Conservation (phyloP, 2,888 invertebrate genomes). For the Zaprionus obscuricornis region DNA sequence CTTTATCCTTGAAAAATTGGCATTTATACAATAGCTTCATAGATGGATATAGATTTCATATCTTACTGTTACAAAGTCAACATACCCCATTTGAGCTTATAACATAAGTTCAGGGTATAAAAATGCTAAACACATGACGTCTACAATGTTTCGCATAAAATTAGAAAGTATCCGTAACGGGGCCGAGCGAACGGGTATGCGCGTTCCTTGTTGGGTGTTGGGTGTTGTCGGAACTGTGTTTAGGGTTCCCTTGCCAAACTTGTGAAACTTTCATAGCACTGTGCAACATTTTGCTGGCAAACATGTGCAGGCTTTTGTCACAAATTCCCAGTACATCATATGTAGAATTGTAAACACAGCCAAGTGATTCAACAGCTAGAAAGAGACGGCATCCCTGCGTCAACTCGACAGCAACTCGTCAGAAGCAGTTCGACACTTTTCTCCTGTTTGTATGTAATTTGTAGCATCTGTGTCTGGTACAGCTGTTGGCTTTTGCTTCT, state of each 20-base stretch:
- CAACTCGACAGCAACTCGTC: neutral
- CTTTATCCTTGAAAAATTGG: too few relatives aligned
- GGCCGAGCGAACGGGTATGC: conserved; percentile 25
- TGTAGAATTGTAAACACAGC: conserved; percentile 77
- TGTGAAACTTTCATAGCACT: conserved; percentile 59
- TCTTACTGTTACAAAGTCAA: too few relatives aligned
- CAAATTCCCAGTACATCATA: conserved; percentile 75
- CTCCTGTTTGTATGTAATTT: conserved; percentile 76
- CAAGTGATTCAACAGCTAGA: conserved; percentile 39
- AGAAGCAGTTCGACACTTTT: conserved; percentile 65
- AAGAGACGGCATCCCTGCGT: too few relatives aligned
- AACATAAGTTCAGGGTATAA: conserved; percentile 1
- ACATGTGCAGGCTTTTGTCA: conserved; percentile 75
- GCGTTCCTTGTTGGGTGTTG: neutral
- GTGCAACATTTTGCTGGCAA: conserved; percentile 59
- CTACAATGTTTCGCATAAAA: conserved; percentile 62
- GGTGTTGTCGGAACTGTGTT: conserved; percentile 1
- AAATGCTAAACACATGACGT: conserved; percentile 57
- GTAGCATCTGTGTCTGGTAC: conserved; percentile 74
- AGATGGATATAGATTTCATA: too few relatives aligned
- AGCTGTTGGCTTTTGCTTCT: conserved; percentile 20
- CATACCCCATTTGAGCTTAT: too few relatives aligned
- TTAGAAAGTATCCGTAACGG: conserved; percentile 64
- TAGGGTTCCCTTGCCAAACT: conserved; percentile 36
- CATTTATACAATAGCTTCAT: too few relatives aligned